phyloP scores from a whole-genome alignment of 1,140 invertebrate species.

The Watersipora subatra region DNA sequence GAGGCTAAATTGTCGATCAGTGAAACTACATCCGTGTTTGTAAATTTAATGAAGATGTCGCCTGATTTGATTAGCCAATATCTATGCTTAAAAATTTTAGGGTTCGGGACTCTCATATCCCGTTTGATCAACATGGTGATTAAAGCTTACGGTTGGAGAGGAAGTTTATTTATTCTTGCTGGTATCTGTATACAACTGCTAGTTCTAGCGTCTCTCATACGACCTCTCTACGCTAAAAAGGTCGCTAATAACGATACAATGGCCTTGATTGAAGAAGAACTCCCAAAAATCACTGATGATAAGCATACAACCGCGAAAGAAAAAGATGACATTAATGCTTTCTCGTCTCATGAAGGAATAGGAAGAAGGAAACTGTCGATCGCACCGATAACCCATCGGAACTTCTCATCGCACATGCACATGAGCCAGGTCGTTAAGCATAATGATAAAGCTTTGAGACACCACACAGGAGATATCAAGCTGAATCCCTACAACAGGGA shows the following conservation, averaged over 20 bases:
- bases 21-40: too few relatives aligned
- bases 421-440: background rate
- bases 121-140: background rate
- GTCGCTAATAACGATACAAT: background rate
- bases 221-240: background rate
- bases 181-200: background rate
- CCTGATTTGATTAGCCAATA: too few relatives aligned
- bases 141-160: background rate
- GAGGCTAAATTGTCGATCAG: too few relatives aligned
- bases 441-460: background rate
- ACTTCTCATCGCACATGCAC: background rate
- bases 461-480: background rate
- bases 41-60: too few relatives aligned
- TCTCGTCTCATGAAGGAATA: background rate
- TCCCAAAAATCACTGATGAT: background rate
- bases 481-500: background rate
- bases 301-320: background rate
- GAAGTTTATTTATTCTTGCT: background rate
- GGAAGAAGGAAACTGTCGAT: background rate
- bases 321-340: background rate
- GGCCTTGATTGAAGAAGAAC: background rate
- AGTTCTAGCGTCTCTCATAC: background rate
- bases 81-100: background rate
- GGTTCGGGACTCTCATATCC: background rate
- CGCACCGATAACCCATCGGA: background rate